phyloP scores from a whole-genome alignment of 2,113 vertebrate genomes.

The Pseudorhombus dupliciocellatus region DNA sequence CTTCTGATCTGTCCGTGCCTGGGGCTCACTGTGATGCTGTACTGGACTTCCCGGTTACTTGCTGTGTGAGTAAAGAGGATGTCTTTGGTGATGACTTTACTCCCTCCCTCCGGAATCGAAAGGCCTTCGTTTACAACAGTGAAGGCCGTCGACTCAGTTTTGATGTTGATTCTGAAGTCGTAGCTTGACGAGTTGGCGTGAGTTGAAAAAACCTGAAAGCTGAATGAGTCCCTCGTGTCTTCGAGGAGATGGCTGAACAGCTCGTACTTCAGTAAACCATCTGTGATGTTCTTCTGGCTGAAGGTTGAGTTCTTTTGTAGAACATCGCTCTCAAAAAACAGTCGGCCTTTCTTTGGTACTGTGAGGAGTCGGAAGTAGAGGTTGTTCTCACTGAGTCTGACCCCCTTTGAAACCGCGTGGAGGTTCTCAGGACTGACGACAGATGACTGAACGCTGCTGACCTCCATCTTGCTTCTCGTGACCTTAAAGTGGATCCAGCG shows the following conservation, averaged over 20 bases:
- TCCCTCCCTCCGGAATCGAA: conserved; percentile 85
- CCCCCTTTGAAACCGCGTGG: conserved; percentile 73
- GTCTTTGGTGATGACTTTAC: conserved; percentile 82
- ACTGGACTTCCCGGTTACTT: conserved; percentile 78
- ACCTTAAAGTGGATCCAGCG: conserved; percentile 85
- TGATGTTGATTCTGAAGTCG: conserved; percentile 85
- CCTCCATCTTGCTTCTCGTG: conserved; percentile 80
- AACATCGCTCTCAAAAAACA: conserved; percentile 77
- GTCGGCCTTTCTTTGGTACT: conserved; percentile 83
- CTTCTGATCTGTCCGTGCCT: conserved; percentile 83
- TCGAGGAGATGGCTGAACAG: conserved; percentile 67
- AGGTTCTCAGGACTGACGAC: conserved; percentile 81
- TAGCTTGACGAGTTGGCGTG: conserved; percentile 79
- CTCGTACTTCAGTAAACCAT: conserved; percentile 83
- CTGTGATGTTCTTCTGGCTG: conserved; percentile 85
- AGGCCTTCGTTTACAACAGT: conserved; percentile 85
- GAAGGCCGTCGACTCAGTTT: conserved; percentile 72
- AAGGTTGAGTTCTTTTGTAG: conserved; percentile 84
- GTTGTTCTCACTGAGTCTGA: conserved; percentile 78
- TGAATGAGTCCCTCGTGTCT: conserved; percentile 82
- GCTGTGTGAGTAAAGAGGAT: conserved; percentile 82
- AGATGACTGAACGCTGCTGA: conserved; percentile 74
- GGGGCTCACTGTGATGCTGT: conserved; percentile 80
- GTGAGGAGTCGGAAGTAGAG: conserved; percentile 83
- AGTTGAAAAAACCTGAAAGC: conserved; percentile 83